These are phyloP conservation scores for Turritopsis dohrnii DNA, from an alignment of 30 jellyfish, hydroid and myxozoan species.

Conservation along the genomic window DNA sequence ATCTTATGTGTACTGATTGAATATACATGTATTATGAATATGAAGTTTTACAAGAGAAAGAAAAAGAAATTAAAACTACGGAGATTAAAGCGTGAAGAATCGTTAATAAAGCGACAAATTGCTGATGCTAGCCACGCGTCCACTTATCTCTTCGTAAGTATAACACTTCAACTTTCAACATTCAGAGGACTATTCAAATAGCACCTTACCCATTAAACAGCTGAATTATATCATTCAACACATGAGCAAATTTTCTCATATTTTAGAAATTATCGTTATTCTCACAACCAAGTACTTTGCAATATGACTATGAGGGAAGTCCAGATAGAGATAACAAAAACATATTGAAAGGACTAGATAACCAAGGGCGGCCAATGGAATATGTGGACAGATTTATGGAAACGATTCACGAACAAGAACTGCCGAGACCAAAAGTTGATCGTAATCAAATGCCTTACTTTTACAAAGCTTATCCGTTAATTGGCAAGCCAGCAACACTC, in stretches of 20 bases:
- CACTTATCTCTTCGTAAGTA: not conserved
- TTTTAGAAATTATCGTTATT: not conserved
- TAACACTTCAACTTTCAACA: no score
- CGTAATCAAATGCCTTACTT: constrained; percentile 13
- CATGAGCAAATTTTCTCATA: not conserved
- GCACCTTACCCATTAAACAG: no score
- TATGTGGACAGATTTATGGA: not conserved
- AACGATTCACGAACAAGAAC: not conserved
- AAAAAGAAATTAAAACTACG: not conserved
- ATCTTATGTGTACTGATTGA: constrained; percentile 64
- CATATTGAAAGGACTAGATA: not conserved
- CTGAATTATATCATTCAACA: no score
- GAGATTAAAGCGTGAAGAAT: not conserved
- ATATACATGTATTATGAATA: constrained; percentile 53
- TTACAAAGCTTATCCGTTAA: constrained; percentile 6
- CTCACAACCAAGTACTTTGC: not conserved
- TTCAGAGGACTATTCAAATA: no score
- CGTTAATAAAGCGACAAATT: not conserved
- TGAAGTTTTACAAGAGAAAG: constrained; percentile 20
- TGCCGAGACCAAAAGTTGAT: not conserved
- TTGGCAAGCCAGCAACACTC: constrained; percentile 12
- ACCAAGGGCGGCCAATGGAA: not conserved
- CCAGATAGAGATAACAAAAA: not conserved
- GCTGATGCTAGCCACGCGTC: not conserved
- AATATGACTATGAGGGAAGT: not conserved